Percentiles rank a stretch among this genome's conserved stretches.
Conservation (phyloP, 2,113 vertebrate species). For the Prietella phreatophila region DNA sequence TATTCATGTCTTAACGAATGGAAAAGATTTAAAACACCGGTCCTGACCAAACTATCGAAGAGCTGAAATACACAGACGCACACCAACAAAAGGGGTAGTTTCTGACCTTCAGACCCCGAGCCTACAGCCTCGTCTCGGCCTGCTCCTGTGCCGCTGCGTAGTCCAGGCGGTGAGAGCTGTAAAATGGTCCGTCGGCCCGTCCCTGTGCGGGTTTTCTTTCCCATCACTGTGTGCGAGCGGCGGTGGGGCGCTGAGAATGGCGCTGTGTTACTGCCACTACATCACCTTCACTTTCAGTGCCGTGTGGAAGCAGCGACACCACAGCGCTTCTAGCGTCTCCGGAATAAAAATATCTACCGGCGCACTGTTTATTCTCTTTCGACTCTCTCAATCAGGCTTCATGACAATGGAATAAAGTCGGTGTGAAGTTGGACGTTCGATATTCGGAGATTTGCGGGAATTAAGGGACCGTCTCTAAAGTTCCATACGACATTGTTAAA, state of each 20-base stretch:
- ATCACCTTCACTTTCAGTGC: neutral
- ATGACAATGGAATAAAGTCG: neutral
- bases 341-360: neutral
- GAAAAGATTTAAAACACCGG: neutral
- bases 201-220: slow-evolving; percentile 82
- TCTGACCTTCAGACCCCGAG: slow-evolving; percentile 75
- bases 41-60: neutral
- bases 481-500: too few species aligned
- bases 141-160: slow-evolving; percentile 60
- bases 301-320: neutral
- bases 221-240: slow-evolving; percentile 58
- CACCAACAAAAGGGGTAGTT: too few species aligned
- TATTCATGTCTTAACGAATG: neutral
- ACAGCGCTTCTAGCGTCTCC: neutral
- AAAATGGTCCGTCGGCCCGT: slow-evolving; percentile 86
- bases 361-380: neutral
- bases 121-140: slow-evolving; percentile 73
- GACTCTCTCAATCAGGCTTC: neutral
- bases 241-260: neutral
- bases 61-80: neutral
- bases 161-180: slow-evolving; percentile 86
- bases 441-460: too few species aligned
- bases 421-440: too few species aligned
- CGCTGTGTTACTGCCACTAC: neutral
- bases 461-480: too few species aligned